Conservation (phyloP, 2,113 vertebrate species). For the Bucco capensis region DNA sequence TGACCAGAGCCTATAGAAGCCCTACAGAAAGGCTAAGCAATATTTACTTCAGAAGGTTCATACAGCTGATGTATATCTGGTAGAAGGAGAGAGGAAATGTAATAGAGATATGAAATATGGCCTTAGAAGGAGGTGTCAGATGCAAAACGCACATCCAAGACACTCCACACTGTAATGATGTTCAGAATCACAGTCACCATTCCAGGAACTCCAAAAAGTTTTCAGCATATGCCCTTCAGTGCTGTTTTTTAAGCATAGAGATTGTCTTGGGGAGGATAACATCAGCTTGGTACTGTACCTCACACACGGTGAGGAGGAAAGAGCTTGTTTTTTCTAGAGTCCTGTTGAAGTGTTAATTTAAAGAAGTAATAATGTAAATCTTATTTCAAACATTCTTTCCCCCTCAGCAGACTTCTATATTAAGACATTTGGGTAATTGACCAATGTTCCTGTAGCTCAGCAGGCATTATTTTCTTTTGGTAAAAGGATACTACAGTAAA, state of each 20-base stretch:
- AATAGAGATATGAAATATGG: not conserved
- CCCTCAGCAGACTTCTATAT: not conserved
- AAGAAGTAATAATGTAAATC: conserved; percentile 60
- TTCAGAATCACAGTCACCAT: not conserved
- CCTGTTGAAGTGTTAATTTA: conserved; percentile 61
- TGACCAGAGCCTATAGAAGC: conserved; percentile 5
- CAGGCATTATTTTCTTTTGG: conserved; percentile 60
- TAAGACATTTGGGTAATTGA: conserved; percentile 45
- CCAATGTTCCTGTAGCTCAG: conserved; percentile 36
- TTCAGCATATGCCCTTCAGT: not conserved
- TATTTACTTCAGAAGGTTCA: not conserved
- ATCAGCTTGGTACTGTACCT: conserved; percentile 2
- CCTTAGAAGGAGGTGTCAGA: not conserved
- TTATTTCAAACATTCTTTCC: conserved; percentile 45
- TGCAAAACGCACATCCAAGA: not conserved
- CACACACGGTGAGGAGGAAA: conserved; percentile 35
- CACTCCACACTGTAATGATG: not conserved
- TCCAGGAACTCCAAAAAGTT: not conserved
- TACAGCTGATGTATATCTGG: not conserved
- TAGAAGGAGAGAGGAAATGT: not conserved
- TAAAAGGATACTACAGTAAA: conserved; percentile 50
- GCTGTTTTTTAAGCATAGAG: not conserved
- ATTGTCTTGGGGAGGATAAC: not conserved
- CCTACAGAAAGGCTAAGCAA: not conserved
- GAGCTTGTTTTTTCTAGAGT: conserved; percentile 37